Base-by-base conservation (phyloP, 92 coral and sea anemone species). In the Zoanthus solanderi region DNA sequence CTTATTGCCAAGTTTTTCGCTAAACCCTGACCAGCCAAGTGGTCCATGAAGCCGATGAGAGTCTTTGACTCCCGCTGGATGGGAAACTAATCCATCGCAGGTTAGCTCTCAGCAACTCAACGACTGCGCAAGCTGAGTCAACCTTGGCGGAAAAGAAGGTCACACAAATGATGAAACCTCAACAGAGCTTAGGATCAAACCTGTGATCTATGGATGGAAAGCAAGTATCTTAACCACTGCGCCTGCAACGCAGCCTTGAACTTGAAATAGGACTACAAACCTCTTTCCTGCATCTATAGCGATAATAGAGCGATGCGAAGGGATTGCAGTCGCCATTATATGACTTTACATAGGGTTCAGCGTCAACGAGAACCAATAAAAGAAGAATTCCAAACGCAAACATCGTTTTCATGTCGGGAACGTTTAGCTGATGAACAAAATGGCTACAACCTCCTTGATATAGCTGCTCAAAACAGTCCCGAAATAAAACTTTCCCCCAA, bases 231-330 rank as follows among this genome's bases (percentile, higher is more conserved):
- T 23, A 23, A 23, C 23, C 3, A 37, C 42, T 37, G 42, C 2
- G 4, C 42, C 42, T 3, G 42, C 1, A 0, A 34, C 1, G 42
- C 17, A 58, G 66, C 66, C 6, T 16, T 1, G 5, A 18, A 63
- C 0, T 50, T 50, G 42, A 13, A 58, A 15, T 58, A 3, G 69
- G 31, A 63, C 8, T 17, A 63, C 69, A 63, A 63, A 63, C 69
- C 69, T 63, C 69, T n/a, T 63, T 63, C 69, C 69, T 30, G n/a
- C 69, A 63, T 4, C 69, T 63, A 63, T 3, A 63, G 69, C 69
- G 69, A 63, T 9, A 16, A 63, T 17, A 63, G 17, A 63, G 29
- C n/a, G 29, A 0, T 17, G 23, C 8, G 2, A 63, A 63, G 28
- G 69, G 69, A n/a, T n/a, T 63, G 9, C 69, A 63, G 30, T 63